A percentile compares a stretch with the other conserved stretches of the same genome.
These are phyloP conservation scores for Phragmatobia fuliginosa DNA, from an alignment of 2,888 invertebrate species.

Conservation along the genomic window DNA sequence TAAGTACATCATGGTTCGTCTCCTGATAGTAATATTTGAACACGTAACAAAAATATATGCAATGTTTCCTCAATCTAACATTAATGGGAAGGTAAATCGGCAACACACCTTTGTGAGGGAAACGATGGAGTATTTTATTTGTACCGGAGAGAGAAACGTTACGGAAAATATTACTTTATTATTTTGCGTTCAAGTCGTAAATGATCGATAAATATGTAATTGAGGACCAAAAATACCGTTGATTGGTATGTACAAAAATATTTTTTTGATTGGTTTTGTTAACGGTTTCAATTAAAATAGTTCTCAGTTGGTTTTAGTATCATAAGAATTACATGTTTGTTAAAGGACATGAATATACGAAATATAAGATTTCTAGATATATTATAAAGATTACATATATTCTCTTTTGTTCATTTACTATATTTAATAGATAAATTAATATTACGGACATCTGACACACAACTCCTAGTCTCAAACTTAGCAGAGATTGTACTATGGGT, in stretches of 20 bases:
- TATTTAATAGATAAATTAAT: no score
- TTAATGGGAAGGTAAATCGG: constrained; percentile 10
- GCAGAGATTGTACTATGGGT: no score
- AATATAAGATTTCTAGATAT: no score
- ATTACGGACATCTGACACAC: no score
- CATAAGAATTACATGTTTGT: no score
- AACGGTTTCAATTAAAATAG: no score
- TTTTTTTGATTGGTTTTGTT: background rate
- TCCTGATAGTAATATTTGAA: constrained; percentile 14
- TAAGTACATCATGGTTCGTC: constrained; percentile 6
- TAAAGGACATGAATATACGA: no score
- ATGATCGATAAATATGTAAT: constrained; percentile 9
- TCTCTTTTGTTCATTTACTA: no score
- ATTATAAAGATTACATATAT: no score
- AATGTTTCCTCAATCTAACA: constrained; percentile 10
- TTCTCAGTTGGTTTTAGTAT: no score
- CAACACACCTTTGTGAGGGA: constrained; percentile 7
- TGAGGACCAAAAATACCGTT: background rate
- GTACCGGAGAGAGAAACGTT: background rate
- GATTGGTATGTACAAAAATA: background rate
- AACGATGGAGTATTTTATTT: constrained; percentile 12
- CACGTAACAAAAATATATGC: constrained; percentile 15
- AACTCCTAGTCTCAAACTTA: no score
- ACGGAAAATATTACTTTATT: constrained; percentile 13
- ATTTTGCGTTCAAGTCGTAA: constrained; percentile 1